Base-by-base conservation (phyloP, 2,888 invertebrate genomes). In the Polydrusus tereticollis region DNA sequence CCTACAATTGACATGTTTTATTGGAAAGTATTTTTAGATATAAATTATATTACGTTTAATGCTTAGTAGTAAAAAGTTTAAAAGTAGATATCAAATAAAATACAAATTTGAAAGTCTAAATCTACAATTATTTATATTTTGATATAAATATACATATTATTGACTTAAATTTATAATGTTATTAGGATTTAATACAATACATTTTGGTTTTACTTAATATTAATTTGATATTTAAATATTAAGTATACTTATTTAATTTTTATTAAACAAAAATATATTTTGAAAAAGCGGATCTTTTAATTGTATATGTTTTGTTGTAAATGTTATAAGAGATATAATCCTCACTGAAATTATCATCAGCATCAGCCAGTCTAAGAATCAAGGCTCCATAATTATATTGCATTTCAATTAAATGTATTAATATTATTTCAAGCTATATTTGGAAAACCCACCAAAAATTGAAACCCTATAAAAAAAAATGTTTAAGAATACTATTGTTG, bases 1-100 rank as follows among this genome's bases (percentile, higher is more conserved):
- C n/a, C 2, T 21, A 66, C 57, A 66, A 66, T 66, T 66, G 65
- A 66, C 65, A 66, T 66, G 55, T 66, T 64, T 66, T 66, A 66
- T 66, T 66, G 65, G 65, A 66, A 66, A 66, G 57, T 16, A 66
- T 43, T 66, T 63, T 66, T 66, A 66, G 18, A 66, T 66, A 66
- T 33, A 57, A 66, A 66, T 66, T 1, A 66, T 66, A 66, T 57
- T 60, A 45, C 16, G 21, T 12, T 23, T 14, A 18, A 55, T 23
- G 14, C 29, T 23, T 29, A 52, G 29, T 8, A 52, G 21, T 52
- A 52, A 14, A 29, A 29, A 55, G 52, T 55, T 33, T 14, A 14
- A 29, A 50, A 50, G 50, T 55, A 55, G 52, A 55, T 55, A 55
- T 10, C 29, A 55, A 55, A 55, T 55, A 29, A 55, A 29, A 29